Base-by-base conservation (phyloP, 2,888 invertebrate species). In the Scotopteryx bipunctaria region DNA sequence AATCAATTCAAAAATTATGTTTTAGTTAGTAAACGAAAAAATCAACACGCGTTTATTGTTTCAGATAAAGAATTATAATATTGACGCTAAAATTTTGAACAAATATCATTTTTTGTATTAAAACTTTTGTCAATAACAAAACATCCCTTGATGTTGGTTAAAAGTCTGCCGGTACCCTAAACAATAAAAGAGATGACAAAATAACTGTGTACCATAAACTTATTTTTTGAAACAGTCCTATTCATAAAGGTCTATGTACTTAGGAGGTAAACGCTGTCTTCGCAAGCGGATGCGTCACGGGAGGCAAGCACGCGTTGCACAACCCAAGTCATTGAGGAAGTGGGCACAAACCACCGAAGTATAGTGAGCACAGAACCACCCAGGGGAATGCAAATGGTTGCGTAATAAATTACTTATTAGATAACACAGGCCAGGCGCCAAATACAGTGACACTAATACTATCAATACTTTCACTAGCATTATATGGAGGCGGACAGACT, bases 391-490 rank as follows among this genome's bases (percentile, higher is more conserved):
- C 51, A 49, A 56, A 25, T 31, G 17, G 46, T 63, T 63, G 48
- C 35, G 55, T 52, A 57, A 63, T 58, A 35, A 57, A 60, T 57
- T 51, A 60, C 41, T 53, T 57, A 57, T 57, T 50, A 55, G 54
- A 56, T 55, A 52, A 50, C 51, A 23, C 54, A 55, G 37, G 27
- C 33, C 36, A 13, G 48, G 41, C 36, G 44, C 53, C 43, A 50
- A 56, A 43, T 29, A 38, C 35, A 23, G 38, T 38, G 17, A 52
- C 23, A 21, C 15, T 38, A 11, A 53, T 50, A 31, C 43, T 56
- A 44, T 71, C 69, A 73, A 67, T 65, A 82, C 82, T 84, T 86
- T 86, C 83, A 79, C 83, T 78, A 50, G 21, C 45, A 62, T 55
- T 51, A 47, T 43, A 61, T 61, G 45, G 53, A 56, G 31, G 21